phyloP scores from a whole-genome alignment of 2,888 invertebrate genomes.

The Cerceris rybyensis region DNA sequence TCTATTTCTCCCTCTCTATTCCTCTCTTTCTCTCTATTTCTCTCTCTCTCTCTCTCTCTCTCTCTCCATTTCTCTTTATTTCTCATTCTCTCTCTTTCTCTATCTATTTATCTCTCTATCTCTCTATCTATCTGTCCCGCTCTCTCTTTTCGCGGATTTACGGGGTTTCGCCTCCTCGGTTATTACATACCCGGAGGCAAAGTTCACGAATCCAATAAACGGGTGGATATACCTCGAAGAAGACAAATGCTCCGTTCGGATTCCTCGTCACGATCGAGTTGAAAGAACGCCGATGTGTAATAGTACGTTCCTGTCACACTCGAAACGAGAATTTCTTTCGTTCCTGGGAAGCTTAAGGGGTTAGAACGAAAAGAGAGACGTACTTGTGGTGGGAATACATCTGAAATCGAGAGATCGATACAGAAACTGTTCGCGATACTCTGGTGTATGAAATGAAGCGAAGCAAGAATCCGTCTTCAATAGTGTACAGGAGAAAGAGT shows the following conservation, averaged over 20 bases:
- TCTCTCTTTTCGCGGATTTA: conserved; percentile 44
- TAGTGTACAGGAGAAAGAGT: too few relatives aligned
- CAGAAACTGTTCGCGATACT: background rate
- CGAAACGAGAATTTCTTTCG: conserved; percentile 25
- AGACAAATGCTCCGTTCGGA: conserved; percentile 66
- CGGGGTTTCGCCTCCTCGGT: conserved; percentile 48
- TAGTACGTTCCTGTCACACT: conserved; percentile 43
- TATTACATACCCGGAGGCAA: conserved; percentile 63
- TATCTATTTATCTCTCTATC: background rate
- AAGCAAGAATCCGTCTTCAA: conserved; percentile 11
- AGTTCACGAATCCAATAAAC: conserved; percentile 69
- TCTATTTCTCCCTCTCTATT: background rate
- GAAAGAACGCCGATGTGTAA: conserved; percentile 42
- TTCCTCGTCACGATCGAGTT: conserved; percentile 64
- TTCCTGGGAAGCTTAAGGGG: conserved; percentile 4
- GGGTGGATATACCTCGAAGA: conserved; percentile 53
- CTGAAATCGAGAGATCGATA: conserved; percentile 27
- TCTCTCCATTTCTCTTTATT: background rate
- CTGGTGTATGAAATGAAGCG: background rate
- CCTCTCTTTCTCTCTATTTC: background rate
- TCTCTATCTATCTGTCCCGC: background rate
- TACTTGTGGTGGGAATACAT: conserved; percentile 23
- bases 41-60: background rate
- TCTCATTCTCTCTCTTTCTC: conserved; percentile 8
- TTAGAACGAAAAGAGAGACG: conserved; percentile 11